Percentiles rank a stretch among this genome's conserved stretches.
phyloP scores from a whole-genome alignment of 2,888 invertebrate genomes.

The Anthoptus insignis region DNA sequence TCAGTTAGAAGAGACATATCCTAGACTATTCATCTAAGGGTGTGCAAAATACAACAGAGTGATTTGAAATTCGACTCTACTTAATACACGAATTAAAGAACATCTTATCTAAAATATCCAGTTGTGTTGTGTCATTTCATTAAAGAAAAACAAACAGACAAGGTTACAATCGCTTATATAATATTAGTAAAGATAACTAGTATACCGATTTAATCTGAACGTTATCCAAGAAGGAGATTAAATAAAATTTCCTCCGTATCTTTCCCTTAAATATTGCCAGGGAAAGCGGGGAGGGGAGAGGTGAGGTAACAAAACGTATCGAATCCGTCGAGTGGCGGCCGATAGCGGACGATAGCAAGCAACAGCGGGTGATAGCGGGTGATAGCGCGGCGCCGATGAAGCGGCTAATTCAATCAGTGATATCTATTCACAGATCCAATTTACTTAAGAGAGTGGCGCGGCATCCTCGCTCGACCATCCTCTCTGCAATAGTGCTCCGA shows the following conservation, averaged over 20 bases:
- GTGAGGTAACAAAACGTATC: conserved; percentile 45
- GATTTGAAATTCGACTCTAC: too few species aligned
- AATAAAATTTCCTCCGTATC: not conserved
- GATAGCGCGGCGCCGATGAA: conserved; percentile 63
- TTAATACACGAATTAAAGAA: too few species aligned
- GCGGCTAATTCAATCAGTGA: conserved; percentile 79
- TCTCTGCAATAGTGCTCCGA: conserved; percentile 16
- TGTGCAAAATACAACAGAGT: too few species aligned
- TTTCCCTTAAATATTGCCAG: conserved; percentile 1
- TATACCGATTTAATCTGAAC: not conserved
- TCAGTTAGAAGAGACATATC: too few species aligned
- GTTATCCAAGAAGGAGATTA: not conserved
- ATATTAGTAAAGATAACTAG: too few species aligned
- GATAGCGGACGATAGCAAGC: conserved; percentile 46
- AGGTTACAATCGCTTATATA: too few species aligned
- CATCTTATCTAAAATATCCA: too few species aligned
- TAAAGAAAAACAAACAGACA: too few species aligned
- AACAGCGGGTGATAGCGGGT: conserved; percentile 44
- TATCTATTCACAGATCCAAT: conserved; percentile 79
- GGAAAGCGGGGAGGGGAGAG: too few species aligned
- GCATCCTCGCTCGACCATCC: conserved; percentile 44
- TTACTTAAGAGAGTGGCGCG: conserved; percentile 72
- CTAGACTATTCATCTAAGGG: too few species aligned
- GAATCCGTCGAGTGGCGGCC: conserved; percentile 48
- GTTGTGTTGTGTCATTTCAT: too few species aligned